Evolutionary conservation across 1,140 invertebrate genomes (phyloP).

Genomic region (Acarapis woodi): DNA sequence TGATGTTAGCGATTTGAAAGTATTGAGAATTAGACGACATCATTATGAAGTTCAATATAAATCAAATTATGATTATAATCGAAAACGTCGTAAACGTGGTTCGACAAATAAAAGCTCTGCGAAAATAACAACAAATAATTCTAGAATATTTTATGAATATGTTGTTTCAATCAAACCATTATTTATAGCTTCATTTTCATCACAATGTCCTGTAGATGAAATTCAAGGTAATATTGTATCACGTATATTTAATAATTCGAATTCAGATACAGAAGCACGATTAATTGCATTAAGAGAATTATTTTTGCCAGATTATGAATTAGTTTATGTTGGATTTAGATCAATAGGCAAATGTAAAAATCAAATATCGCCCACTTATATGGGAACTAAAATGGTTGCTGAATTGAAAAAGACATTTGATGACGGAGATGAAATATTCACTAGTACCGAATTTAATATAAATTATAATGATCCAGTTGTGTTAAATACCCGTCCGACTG

Average conservation of each 20-base stretch:
- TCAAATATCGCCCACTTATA: background rate
- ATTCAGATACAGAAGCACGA: background rate
- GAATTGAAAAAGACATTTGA: too few species aligned
- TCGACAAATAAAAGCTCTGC: too few species aligned
- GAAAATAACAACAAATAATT: too few species aligned
- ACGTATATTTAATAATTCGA: background rate
- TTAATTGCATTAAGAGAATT: background rate
- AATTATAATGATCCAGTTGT: too few species aligned
- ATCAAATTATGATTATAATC: background rate
- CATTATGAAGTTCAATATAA: too few species aligned
- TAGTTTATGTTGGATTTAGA: slow-evolving; percentile 1
- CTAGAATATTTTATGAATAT: background rate
- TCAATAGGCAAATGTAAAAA: background rate
- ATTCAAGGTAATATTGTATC: slow-evolving; percentile 2
- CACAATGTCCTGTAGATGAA: slow-evolving; percentile 1
- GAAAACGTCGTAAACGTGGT: background rate
- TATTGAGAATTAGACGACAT: background rate
- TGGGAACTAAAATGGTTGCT: background rate
- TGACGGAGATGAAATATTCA: too few species aligned
- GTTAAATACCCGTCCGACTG: background rate
- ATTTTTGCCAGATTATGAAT: slow-evolving; percentile 1
- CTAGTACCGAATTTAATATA: too few species aligned
- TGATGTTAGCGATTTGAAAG: background rate
- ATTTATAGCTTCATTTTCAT: too few species aligned
- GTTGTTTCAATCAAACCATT: background rate